phyloP scores from a whole-genome alignment of 2,888 invertebrate species.

The Argynnis bischoffii region DNA sequence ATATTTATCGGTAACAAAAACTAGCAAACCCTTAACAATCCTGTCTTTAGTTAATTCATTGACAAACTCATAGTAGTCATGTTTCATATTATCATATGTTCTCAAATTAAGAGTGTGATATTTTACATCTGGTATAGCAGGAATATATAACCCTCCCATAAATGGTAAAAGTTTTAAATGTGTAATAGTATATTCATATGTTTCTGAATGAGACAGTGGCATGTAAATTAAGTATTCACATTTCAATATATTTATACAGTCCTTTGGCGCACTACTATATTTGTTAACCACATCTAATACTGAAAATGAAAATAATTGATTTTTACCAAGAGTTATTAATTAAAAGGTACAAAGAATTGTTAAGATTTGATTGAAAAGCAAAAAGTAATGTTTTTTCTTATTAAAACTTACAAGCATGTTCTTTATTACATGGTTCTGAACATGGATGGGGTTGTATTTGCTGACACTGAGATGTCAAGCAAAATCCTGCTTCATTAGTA shows the following conservation, averaged over 20 bases:
- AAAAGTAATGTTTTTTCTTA: neutral
- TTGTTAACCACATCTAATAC: slow-evolving; percentile 66
- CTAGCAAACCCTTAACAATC: slow-evolving; percentile 66
- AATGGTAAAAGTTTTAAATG: slow-evolving; percentile 51
- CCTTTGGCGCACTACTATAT: slow-evolving; percentile 59
- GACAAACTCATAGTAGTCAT: slow-evolving; percentile 54
- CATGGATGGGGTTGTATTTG: slow-evolving; percentile 57
- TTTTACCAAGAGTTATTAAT: neutral
- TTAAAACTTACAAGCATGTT: slow-evolving; percentile 66
- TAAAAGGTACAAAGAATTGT: neutral
- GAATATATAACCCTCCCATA: slow-evolving; percentile 68
- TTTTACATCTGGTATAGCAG: slow-evolving; percentile 66
- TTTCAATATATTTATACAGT: slow-evolving; percentile 63
- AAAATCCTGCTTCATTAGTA: slow-evolving; percentile 56
- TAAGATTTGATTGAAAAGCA: too few relatives aligned
- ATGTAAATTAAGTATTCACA: slow-evolving; percentile 59
- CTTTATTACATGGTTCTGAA: slow-evolving; percentile 57
- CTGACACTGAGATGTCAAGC: slow-evolving; percentile 53
- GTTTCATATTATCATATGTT: slow-evolving; percentile 49
- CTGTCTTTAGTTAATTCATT: slow-evolving; percentile 54
- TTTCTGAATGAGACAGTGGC: slow-evolving; percentile 58
- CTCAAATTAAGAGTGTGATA: slow-evolving; percentile 63
- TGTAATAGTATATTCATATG: slow-evolving; percentile 53
- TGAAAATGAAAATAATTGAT: slow-evolving; percentile 49
- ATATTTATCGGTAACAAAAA: slow-evolving; percentile 72